Percentiles rank a stretch among this genome's conserved stretches.
Conservation (phyloP, 2,888 invertebrate genomes). For the Spodoptera littoralis region DNA sequence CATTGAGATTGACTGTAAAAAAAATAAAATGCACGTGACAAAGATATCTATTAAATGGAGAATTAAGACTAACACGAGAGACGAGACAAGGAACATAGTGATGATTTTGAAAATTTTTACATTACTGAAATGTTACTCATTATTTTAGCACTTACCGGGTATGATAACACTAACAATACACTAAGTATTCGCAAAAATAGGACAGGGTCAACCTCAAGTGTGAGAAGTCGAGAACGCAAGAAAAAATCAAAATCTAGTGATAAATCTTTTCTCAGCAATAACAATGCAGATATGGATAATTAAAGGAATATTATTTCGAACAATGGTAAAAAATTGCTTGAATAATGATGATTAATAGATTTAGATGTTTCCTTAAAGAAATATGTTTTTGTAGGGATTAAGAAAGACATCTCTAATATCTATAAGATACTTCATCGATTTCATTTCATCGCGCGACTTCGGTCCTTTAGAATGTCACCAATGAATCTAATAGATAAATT, state of each 20-base stretch:
- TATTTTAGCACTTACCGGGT: conserved; percentile 62
- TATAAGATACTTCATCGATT: too few species aligned
- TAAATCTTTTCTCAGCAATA: conserved; percentile 60
- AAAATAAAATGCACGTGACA: neutral
- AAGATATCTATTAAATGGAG: neutral
- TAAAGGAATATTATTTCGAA: conserved; percentile 44
- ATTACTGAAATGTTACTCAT: conserved; percentile 38
- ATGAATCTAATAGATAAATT: too few species aligned
- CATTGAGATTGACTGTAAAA: conserved; percentile 1
- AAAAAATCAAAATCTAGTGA: conserved; percentile 58
- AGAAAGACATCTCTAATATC: neutral
- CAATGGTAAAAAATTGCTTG: conserved; percentile 22
- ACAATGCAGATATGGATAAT: conserved; percentile 43
- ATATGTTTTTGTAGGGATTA: neutral
- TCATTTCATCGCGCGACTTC: too few species aligned
- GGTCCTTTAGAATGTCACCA: too few species aligned
- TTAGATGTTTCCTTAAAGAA: conserved; percentile 12
- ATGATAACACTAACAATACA: conserved; percentile 55
- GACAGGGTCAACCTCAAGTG: conserved; percentile 79
- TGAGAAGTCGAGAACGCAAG: conserved; percentile 66
- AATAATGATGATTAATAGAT: conserved; percentile 18
- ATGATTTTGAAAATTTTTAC: neutral
- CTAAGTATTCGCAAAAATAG: conserved; percentile 65
- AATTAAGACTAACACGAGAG: too few species aligned
- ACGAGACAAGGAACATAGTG: too few species aligned